Conservation (phyloP, 2,113 vertebrate species). For the Podocnemis expansa region DNA sequence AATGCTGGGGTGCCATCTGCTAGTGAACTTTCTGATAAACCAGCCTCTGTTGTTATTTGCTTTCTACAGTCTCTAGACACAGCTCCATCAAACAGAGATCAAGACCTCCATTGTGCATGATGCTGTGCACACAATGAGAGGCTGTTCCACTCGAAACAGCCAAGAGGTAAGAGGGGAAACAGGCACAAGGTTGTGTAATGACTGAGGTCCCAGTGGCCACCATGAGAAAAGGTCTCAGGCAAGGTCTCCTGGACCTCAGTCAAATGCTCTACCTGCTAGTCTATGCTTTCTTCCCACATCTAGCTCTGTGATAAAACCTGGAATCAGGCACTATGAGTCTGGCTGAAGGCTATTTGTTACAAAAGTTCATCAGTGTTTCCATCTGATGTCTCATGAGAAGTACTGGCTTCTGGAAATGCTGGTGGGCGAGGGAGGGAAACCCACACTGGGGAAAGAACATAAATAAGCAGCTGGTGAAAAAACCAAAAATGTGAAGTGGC, state of each 20-base stretch:
- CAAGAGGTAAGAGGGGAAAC: neutral
- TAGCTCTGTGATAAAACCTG: neutral
- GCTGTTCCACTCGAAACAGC: neutral
- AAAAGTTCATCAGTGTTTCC: neutral
- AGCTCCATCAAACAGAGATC: neutral
- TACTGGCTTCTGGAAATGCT: conserved; percentile 1
- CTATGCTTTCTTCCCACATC: neutral
- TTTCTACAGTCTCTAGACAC: neutral
- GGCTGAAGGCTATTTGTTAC: neutral
- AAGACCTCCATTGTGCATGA: too few relatives aligned
- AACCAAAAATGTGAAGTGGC: conserved; percentile 77
- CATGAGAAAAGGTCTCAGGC: neutral
- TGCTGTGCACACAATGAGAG: neutral
- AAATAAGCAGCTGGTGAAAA: conserved; percentile 41
- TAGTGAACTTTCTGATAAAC: neutral
- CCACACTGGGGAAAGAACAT: neutral
- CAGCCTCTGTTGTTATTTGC: neutral
- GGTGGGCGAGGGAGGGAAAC: neutral
- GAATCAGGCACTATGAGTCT: neutral
- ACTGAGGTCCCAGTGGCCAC: neutral
- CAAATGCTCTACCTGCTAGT: neutral
- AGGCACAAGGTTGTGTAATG: neutral
- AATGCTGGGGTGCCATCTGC: too few relatives aligned
- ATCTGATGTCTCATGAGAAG: neutral
- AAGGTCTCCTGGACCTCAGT: neutral